Percentiles rank a stretch among this genome's conserved stretches.
Conservation (phyloP, 92 coral and sea anemone genomes). For the Paramuricea clavata region DNA sequence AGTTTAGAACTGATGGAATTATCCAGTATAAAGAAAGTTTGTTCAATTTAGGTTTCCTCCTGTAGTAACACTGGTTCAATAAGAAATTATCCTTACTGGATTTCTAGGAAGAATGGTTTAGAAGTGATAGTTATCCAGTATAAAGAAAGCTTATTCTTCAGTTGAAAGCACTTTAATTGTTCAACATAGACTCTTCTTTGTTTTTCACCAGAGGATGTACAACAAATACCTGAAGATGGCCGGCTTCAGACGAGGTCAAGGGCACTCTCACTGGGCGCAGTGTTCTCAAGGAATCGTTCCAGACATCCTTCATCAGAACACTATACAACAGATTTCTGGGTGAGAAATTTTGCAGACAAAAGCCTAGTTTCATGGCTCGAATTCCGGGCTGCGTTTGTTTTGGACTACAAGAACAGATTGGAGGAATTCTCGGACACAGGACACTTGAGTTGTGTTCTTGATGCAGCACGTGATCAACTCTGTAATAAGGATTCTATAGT, state of each 20-base stretch:
- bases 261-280: constrained; percentile 16
- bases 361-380: constrained; percentile 51
- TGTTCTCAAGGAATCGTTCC: constrained; percentile 13
- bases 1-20: no score
- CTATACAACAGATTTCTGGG: constrained; percentile 54
- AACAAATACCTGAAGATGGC: constrained; percentile 3
- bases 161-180: no score
- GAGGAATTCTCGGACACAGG: constrained; percentile 33
- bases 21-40: no score
- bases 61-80: no score
- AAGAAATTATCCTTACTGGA: no score
- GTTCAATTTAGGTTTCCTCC: no score
- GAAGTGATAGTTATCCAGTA: no score
- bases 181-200: no score
- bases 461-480: constrained; percentile 11
- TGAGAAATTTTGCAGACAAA: constrained; percentile 39
- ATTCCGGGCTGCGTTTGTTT: constrained; percentile 58
- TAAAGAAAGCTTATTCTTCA: no score
- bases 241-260: background rate
- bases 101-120: no score
- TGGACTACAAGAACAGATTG: constrained; percentile 29
- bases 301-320: background rate
- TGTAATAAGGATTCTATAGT: constrained; percentile 36
- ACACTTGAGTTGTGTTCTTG: constrained; percentile 8
- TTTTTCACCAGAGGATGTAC: background rate